These are phyloP conservation scores for Natator depressus DNA, from an alignment of 2,113 vertebrate species.

Conservation along the genomic window DNA sequence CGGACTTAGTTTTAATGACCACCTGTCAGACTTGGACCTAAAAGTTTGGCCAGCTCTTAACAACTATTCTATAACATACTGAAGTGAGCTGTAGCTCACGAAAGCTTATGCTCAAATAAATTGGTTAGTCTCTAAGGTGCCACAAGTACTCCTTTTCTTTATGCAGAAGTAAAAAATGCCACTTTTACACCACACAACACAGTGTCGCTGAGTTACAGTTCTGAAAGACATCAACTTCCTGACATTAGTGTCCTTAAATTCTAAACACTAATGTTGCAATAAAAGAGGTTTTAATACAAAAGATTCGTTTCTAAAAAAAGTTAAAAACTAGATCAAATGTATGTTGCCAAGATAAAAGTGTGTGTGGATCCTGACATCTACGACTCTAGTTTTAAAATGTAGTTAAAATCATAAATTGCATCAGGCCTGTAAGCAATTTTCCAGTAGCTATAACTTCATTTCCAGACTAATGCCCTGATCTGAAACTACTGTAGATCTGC, in stretches of 20 bases:
- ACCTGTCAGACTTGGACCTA: accelerated
- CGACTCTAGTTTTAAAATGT: background rate
- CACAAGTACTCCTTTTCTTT: too few species aligned
- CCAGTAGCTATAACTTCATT: background rate
- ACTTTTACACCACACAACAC: accelerated
- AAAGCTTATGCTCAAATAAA: too few species aligned
- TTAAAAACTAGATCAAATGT: background rate
- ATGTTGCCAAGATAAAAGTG: background rate
- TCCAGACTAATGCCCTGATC: background rate
- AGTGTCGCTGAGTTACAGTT: background rate
- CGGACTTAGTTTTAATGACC: accelerated
- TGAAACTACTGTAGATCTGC: background rate
- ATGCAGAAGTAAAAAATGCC: accelerated
- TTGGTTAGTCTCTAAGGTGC: too few species aligned
- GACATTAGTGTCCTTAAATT: background rate
- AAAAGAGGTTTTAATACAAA: background rate
- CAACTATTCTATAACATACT: background rate
- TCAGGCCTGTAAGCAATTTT: background rate
- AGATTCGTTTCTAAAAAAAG: background rate
- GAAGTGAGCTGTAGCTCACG: too few species aligned
- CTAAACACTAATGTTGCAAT: background rate
- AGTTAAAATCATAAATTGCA: background rate
- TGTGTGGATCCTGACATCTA: background rate
- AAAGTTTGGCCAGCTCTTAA: accelerated
- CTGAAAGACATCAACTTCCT: accelerated